Evolutionary conservation across 1,140 invertebrate species (phyloP).

Genomic region (Diorhabda sublineata): DNA sequence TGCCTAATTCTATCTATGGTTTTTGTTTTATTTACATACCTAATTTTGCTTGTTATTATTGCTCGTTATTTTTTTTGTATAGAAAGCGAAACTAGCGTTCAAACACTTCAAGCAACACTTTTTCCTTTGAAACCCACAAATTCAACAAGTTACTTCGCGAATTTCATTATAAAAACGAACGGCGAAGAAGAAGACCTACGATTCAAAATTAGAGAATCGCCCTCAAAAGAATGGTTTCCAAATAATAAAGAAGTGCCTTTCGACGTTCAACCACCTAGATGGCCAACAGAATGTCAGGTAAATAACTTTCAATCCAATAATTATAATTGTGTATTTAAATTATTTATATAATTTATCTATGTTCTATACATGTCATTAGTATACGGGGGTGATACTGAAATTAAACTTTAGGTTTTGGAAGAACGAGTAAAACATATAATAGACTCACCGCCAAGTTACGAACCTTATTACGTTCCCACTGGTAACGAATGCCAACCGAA

Average conservation of each 20-base stretch:
- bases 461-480: slow-evolving; percentile 73
- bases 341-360: neutral
- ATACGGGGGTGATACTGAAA: neutral
- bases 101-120: slow-evolving; percentile 25
- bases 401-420: slow-evolving; percentile 65
- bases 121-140: slow-evolving; percentile 28
- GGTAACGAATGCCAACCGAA: slow-evolving; percentile 78
- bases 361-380: neutral
- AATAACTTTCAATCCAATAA: slow-evolving; percentile 20
- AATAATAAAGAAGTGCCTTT: slow-evolving; percentile 61
- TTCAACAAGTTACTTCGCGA: slow-evolving; percentile 29
- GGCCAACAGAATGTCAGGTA: slow-evolving; percentile 87
- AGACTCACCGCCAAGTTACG: slow-evolving; percentile 64
- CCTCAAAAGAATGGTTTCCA: slow-evolving; percentile 62
- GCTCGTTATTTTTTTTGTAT: slow-evolving; percentile 3
- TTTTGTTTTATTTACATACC: neutral
- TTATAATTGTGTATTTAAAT: neutral
- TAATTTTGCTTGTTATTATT: neutral
- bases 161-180: slow-evolving; percentile 28
- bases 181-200: slow-evolving; percentile 25
- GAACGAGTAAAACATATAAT: slow-evolving; percentile 75
- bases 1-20: neutral
- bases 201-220: slow-evolving; percentile 28
- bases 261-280: slow-evolving; percentile 68
- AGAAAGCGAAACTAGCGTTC: slow-evolving; percentile 26